phyloP scores from a whole-genome alignment of 1,140 invertebrate genomes.

The Berghia stephanieae region DNA sequence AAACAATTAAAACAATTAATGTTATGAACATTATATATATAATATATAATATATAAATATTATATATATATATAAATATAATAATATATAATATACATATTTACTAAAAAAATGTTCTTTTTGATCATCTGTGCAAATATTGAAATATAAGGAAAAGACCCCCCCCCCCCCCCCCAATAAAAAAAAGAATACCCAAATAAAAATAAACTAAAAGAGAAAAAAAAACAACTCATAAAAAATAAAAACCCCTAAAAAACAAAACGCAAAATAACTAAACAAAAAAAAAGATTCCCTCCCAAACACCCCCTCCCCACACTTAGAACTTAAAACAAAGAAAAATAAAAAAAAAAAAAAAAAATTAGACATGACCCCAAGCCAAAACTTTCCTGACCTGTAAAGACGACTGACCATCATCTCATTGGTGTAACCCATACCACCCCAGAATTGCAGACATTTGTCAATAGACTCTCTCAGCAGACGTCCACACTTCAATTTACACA shows the following conservation, averaged over 20 bases:
- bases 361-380: not conserved
- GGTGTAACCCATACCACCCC: slow-evolving; percentile 75
- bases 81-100: no score
- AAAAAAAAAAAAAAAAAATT: not conserved
- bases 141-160: no score
- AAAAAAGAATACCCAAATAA: no score
- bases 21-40: not conserved
- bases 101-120: no score
- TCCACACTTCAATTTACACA: slow-evolving; percentile 73
- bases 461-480: slow-evolving; percentile 68
- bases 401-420: slow-evolving; percentile 69
- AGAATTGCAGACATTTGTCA: slow-evolving; percentile 74
- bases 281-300: no score
- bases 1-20: not conserved
- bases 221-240: no score
- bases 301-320: not conserved
- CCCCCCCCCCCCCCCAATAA: no score
- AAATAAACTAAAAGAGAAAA: no score
- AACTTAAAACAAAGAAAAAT: not conserved
- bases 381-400: slow-evolving; percentile 62
- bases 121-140: no score
- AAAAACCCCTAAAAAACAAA: no score
- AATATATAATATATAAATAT: not conserved
- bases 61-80: slow-evolving; percentile 3
- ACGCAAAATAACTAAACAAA: no score